These are phyloP conservation scores for Hymenopus coronatus DNA, from an alignment of 2,888 invertebrate species.

Conservation along the genomic window DNA sequence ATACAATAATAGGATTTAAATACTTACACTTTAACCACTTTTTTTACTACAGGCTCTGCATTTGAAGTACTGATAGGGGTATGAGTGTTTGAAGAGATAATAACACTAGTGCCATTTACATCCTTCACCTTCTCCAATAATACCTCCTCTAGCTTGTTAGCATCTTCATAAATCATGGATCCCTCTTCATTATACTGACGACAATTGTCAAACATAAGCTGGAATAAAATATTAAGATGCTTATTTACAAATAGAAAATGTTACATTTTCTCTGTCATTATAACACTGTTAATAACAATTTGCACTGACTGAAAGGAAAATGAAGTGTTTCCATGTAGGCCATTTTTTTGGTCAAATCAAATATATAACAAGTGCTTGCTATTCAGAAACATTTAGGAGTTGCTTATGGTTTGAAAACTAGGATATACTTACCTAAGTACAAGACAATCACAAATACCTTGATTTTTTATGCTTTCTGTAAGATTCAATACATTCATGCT, in stretches of 20 bases:
- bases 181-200: constrained; percentile 95
- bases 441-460: no score
- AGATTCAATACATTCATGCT: no score
- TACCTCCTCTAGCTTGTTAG: constrained; percentile 80
- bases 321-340: no score
- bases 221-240: constrained; percentile 49
- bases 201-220: constrained; percentile 97
- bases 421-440: no score
- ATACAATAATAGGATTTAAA: background rate
- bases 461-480: no score
- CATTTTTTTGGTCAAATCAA: no score
- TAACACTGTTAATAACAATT: no score
- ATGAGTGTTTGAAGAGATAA: background rate
- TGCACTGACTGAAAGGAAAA: no score
- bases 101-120: constrained; percentile 51
- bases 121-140: constrained; percentile 80
- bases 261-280: no score
- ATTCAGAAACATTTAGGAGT: no score
- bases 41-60: background rate
- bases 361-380: no score
- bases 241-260: background rate
- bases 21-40: background rate
- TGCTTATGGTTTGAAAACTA: no score
- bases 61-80: background rate
- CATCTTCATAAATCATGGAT: constrained; percentile 93